A percentile compares a stretch with the other conserved stretches of the same genome.
These are phyloP conservation scores for Dendroctonus valens DNA, from an alignment of 1,140 invertebrate species.

Conservation along the genomic window DNA sequence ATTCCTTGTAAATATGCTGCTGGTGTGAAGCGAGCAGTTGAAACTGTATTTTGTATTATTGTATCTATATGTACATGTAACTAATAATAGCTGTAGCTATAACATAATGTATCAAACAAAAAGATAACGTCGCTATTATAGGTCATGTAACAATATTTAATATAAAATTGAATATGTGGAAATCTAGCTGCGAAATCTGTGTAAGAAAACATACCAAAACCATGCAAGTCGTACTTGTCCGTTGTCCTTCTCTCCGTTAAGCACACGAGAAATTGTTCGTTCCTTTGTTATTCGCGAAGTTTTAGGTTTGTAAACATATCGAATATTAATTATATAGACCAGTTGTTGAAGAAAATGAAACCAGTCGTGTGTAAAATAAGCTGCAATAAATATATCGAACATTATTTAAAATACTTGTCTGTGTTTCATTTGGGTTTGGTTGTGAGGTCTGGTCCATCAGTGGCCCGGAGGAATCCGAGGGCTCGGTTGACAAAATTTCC, in stretches of 20 bases:
- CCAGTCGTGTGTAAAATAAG: constrained; percentile 47
- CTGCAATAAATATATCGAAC: constrained; percentile 52
- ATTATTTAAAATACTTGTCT: constrained; percentile 43
- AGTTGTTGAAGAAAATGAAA: constrained; percentile 16
- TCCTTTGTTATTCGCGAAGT: neutral
- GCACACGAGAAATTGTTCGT: no score
- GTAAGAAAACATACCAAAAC: no score
- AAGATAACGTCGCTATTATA: constrained; percentile 13
- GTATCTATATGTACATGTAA: constrained; percentile 47
- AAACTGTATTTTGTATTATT: constrained; percentile 48
- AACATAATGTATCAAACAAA: constrained; percentile 24
- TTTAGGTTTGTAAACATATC: constrained; percentile 33
- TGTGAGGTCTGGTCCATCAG: no score
- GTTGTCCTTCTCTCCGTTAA: no score
- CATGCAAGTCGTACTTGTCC: no score
- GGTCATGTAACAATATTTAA: constrained; percentile 32
- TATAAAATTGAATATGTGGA: constrained; percentile 24
- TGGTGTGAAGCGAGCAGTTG: constrained; percentile 38
- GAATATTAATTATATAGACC: constrained; percentile 27
- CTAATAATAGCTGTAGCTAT: constrained; percentile 28
- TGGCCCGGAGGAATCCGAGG: no score
- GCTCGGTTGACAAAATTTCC: no score
- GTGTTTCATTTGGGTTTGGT: constrained; percentile 37
- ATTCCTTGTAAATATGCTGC: neutral
- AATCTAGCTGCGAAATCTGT: constrained; percentile 1